These are phyloP conservation scores for Gallinago undulata DNA, from an alignment of 2,113 vertebrate species.

Conservation along the genomic window DNA sequence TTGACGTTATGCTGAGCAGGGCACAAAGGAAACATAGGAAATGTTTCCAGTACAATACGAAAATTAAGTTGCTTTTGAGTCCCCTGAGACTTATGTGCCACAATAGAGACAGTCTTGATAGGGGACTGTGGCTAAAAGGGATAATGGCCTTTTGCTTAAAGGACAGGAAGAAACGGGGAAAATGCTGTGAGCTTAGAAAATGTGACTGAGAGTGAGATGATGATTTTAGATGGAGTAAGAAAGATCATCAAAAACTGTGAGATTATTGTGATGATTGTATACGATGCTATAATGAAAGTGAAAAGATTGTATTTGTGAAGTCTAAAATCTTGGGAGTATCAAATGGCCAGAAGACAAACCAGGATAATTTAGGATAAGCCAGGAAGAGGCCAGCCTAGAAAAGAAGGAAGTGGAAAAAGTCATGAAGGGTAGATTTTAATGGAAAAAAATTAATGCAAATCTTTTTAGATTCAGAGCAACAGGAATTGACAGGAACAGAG, in stretches of 20 bases:
- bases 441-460: background rate
- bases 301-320: background rate
- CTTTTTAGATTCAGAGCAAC: background rate
- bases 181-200: background rate
- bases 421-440: background rate
- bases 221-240: background rate
- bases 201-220: background rate
- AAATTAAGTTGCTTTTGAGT: background rate
- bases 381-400: background rate
- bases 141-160: background rate
- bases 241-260: background rate
- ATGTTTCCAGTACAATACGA: background rate
- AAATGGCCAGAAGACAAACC: background rate
- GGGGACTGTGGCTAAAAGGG: background rate
- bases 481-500: background rate
- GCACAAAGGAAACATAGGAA: background rate
- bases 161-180: background rate
- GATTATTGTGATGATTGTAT: background rate
- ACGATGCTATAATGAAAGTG: background rate
- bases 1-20: background rate
- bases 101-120: background rate
- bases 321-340: background rate
- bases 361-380: background rate
- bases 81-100: background rate
- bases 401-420: background rate